Evolutionary conservation across 2,797 vertebrate genomes (phyloP).

Genomic region (Scarus forsteni): DNA sequence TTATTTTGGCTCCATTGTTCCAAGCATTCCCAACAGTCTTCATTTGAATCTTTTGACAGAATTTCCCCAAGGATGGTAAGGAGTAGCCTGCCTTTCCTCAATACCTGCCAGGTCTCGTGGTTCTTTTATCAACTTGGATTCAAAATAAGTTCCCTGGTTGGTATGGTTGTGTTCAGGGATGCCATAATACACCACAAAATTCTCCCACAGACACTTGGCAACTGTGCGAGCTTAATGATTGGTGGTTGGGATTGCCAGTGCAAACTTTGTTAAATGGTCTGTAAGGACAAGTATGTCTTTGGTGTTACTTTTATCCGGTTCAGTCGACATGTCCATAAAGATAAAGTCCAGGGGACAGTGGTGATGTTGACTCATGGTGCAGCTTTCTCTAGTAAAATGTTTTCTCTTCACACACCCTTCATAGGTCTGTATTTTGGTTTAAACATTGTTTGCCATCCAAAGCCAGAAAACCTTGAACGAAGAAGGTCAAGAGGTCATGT

Average conservation of each 20-base stretch:
- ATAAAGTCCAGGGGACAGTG: not conserved
- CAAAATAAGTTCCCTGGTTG: slow-evolving; percentile 2
- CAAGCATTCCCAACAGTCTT: not conserved
- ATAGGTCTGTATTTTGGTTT: not conserved
- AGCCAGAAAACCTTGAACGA: not conserved
- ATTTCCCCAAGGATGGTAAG: not conserved
- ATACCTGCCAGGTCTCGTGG: not conserved
- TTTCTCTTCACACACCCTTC: not conserved
- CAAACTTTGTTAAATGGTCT: not conserved
- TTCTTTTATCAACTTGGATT: slow-evolving; percentile 4
- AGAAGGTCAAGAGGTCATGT: not conserved
- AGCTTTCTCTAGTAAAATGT: not conserved
- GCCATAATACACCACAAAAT: not conserved
- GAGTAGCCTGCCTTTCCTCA: not conserved
- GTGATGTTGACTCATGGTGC: not conserved
- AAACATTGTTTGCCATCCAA: not conserved
- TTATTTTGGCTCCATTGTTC: not conserved
- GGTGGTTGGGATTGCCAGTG: not conserved
- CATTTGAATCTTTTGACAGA: not conserved
- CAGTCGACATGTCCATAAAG: not conserved
- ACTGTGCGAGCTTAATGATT: not conserved
- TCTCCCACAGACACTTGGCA: not conserved
- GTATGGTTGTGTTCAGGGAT: not conserved
- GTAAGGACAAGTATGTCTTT: not conserved
- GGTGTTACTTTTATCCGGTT: not conserved